Evolutionary conservation across 2,113 vertebrate genomes (phyloP).

Genomic region (Lophotis ruficrista): DNA sequence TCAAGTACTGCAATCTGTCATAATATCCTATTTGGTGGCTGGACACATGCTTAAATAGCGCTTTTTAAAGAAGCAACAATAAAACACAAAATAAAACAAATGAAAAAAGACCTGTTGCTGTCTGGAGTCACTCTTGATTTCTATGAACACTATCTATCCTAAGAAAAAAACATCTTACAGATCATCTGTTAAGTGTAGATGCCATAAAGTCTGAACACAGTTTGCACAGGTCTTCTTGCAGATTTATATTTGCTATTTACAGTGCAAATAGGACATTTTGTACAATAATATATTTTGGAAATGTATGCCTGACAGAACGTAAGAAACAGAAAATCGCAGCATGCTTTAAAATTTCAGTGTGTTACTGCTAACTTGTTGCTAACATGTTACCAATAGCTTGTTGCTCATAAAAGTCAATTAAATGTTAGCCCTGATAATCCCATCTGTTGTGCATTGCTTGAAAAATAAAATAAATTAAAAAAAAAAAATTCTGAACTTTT

Average conservation of each 20-base stretch:
- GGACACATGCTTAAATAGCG: not conserved
- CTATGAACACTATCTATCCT: not conserved
- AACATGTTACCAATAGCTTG: not conserved
- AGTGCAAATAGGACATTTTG: not conserved
- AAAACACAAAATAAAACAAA: not conserved
- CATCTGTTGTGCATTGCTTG: constrained; percentile 8
- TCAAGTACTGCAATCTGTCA: not conserved
- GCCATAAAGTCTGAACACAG: not conserved
- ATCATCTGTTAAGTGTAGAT: not conserved
- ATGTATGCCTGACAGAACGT: not conserved
- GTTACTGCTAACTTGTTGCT: not conserved
- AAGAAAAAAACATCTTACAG: not conserved
- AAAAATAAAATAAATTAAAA: not conserved
- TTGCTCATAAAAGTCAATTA: constrained; percentile 17
- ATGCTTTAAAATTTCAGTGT: not conserved
- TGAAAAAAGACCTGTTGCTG: not conserved
- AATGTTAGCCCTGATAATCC: not conserved
- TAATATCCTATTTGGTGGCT: not conserved
- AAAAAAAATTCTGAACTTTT: not conserved
- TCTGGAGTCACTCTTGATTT: not conserved
- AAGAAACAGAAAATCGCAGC: not conserved
- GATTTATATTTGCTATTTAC: not conserved
- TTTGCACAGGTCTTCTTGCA: not conserved
- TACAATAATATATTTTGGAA: not conserved
- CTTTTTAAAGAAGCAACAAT: not conserved